Conservation (phyloP, 1,140 invertebrate species). For the Thalassaphorura encarpata region DNA sequence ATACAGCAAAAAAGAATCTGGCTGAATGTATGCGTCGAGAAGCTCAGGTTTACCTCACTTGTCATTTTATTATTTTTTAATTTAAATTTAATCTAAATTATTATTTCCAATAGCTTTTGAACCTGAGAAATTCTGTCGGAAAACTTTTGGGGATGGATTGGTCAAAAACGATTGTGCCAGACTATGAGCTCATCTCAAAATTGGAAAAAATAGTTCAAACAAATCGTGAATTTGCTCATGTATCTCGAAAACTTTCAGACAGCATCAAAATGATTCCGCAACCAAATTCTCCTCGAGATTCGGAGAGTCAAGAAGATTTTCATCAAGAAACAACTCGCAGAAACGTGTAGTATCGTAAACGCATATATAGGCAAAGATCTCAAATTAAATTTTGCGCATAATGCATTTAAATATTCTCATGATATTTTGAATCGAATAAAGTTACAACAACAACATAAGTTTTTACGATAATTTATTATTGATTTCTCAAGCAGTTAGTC, state of each 20-base stretch:
- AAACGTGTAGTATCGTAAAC: conserved; percentile 11
- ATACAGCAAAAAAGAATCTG: conserved; percentile 56
- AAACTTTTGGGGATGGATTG: conserved; percentile 53
- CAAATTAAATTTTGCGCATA: neutral
- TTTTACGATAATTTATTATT: conserved; percentile 4
- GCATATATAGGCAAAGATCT: too few relatives aligned
- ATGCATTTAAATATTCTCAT: neutral
- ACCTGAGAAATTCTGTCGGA: conserved; percentile 56
- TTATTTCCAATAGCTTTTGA: conserved; percentile 44
- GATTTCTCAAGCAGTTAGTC: conserved; percentile 7
- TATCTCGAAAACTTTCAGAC: conserved; percentile 45
- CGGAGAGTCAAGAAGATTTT: conserved; percentile 14
- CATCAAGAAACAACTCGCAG: neutral
- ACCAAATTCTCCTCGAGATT: neutral
- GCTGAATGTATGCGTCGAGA: conserved; percentile 59
- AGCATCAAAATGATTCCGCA: conserved; percentile 28
- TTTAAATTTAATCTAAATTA: too few relatives aligned
- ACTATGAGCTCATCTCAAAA: conserved; percentile 63
- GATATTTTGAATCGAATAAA: neutral
- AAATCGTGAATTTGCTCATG: conserved; percentile 62
- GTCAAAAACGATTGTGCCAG: conserved; percentile 46
- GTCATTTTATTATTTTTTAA: too few relatives aligned
- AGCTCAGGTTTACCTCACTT: conserved; percentile 51
- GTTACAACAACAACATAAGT: neutral
- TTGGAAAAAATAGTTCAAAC: conserved; percentile 64